Evolutionary conservation across 1,140 invertebrate species (phyloP).

Genomic region (Manduca sexta): DNA sequence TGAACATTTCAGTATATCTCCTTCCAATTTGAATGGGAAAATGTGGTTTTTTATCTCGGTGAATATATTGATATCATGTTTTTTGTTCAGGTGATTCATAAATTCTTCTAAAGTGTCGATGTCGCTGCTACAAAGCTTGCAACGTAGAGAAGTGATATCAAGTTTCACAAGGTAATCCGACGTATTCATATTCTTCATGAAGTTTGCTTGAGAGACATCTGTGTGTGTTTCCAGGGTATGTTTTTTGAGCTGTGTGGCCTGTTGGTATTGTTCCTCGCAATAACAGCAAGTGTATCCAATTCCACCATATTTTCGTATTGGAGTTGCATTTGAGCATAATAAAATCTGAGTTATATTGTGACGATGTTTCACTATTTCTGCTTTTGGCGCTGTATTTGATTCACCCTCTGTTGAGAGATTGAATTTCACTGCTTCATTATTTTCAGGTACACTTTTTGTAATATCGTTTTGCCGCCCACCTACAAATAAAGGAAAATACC

Average conservation of each 20-base stretch:
- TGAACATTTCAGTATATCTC: conserved; percentile 28
- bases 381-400: neutral
- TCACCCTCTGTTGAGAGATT: neutral
- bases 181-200: conserved; percentile 20
- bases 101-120: conserved; percentile 17
- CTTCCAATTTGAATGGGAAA: conserved; percentile 41
- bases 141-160: conserved; percentile 14
- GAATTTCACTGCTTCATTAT: neutral
- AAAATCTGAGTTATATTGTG: conserved; percentile 37
- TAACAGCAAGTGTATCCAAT: conserved; percentile 38
- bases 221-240: conserved; percentile 31
- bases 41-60: conserved; percentile 36
- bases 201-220: conserved; percentile 16
- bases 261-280: conserved; percentile 28
- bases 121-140: conserved; percentile 9
- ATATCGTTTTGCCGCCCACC: neutral
- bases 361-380: conserved; percentile 28
- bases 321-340: conserved; percentile 38
- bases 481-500: neutral
- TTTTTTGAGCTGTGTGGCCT: conserved; percentile 33
- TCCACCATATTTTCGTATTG: conserved; percentile 25
- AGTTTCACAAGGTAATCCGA: conserved; percentile 8
- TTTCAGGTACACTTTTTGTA: neutral
- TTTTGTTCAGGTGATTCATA: conserved; percentile 31
- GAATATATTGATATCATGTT: conserved; percentile 30